Conservation (phyloP, 2,888 invertebrate genomes). For the Candidula unifasciata region DNA sequence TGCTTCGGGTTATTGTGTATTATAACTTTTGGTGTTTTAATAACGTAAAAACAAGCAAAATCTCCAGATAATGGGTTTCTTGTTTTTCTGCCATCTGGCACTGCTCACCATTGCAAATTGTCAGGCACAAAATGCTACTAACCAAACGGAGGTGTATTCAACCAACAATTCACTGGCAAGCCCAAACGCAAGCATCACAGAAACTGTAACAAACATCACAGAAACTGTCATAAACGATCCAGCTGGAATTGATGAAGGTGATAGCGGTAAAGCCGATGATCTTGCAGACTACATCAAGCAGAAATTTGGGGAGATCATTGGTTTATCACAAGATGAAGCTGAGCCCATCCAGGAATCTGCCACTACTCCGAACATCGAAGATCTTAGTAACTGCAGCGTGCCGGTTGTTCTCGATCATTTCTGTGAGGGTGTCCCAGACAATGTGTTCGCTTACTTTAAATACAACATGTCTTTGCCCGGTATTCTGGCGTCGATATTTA, state of each 20-base stretch:
- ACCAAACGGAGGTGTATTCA: neutral
- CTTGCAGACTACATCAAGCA: neutral
- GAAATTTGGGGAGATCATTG: neutral
- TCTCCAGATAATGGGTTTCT: neutral
- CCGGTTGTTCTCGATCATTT: neutral
- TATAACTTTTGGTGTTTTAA: neutral
- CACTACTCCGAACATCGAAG: neutral
- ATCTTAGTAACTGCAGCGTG: slow-evolving; percentile 13
- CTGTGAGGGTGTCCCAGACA: slow-evolving; percentile 17
- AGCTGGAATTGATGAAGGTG: slow-evolving; percentile 16
- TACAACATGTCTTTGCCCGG: slow-evolving; percentile 22
- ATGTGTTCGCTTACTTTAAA: slow-evolving; percentile 19
- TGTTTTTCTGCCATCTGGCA: neutral
- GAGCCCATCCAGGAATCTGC: neutral
- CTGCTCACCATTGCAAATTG: neutral
- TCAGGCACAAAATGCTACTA: neutral
- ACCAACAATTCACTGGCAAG: neutral
- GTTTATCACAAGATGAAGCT: neutral
- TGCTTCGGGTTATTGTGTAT: neutral
- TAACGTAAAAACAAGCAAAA: neutral
- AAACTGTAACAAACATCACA: neutral
- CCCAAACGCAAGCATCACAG: neutral
- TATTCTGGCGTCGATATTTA: slow-evolving; percentile 5
- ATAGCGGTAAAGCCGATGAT: slow-evolving; percentile 33
- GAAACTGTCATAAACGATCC: neutral